Conservation (phyloP, 1,140 invertebrate genomes). For the Drosophila melanica region DNA sequence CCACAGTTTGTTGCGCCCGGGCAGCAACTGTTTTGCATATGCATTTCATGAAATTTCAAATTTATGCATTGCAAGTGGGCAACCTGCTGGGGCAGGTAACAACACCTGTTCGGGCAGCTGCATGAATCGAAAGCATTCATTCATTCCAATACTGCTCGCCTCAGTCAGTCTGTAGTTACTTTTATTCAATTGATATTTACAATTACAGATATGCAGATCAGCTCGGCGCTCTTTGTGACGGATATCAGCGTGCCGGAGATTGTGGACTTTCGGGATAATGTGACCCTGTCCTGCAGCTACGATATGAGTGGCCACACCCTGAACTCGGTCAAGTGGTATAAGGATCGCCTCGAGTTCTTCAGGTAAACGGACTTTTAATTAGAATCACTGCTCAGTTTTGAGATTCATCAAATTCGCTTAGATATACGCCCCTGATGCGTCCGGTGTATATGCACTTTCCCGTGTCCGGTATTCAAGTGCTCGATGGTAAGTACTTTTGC, state of each 20-base stretch:
- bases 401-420: conserved; percentile 14
- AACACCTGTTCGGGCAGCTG: conserved; percentile 51
- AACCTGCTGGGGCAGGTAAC: conserved; percentile 23
- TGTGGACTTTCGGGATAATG: conserved; percentile 85
- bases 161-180: conserved; percentile 1
- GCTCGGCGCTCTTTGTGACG: conserved; percentile 71
- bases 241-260: conserved; percentile 84
- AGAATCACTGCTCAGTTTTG: neutral
- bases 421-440: conserved; percentile 79
- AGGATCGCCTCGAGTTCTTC: conserved; percentile 90
- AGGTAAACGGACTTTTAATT: conserved; percentile 75
- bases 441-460: conserved; percentile 79
- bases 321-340: conserved; percentile 93
- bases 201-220: conserved; percentile 54
- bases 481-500: conserved; percentile 89
- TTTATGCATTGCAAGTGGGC: conserved; percentile 63
- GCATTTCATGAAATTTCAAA: conserved; percentile 79
- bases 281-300: conserved; percentile 86
- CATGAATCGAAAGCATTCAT: conserved; percentile 33
- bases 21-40: conserved; percentile 76
- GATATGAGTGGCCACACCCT: conserved; percentile 87
- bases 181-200: conserved; percentile 3
- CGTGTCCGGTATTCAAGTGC: conserved; percentile 88
- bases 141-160: conserved; percentile 34
- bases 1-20: conserved; percentile 31